A percentile compares a stretch with the other conserved stretches of the same genome.
phyloP scores from a whole-genome alignment of 2,888 invertebrate genomes.

The Lithodes maja region DNA sequence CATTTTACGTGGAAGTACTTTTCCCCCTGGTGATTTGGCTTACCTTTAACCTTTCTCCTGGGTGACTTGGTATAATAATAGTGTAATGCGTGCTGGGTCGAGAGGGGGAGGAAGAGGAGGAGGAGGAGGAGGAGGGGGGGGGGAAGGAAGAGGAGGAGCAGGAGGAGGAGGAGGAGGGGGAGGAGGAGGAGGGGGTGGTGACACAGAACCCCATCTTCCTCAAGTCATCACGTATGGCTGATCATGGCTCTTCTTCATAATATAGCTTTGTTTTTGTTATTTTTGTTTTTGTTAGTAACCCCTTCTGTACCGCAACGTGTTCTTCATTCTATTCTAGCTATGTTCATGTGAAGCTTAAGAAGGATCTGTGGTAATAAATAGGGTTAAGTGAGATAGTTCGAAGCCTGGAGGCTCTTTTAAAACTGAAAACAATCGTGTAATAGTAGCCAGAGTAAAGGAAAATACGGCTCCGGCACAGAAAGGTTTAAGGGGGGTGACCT shows the following conservation, averaged over 20 bases:
- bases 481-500: too few species aligned
- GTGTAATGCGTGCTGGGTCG: neutral
- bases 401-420: too few species aligned
- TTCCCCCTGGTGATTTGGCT: neutral
- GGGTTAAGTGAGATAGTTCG: too few species aligned
- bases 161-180: neutral
- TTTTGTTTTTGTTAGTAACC: too few species aligned
- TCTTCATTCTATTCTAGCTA: too few species aligned
- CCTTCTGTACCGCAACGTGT: too few species aligned
- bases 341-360: too few species aligned
- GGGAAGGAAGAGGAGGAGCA: neutral
- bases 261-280: too few species aligned
- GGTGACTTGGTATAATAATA: neutral
- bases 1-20: neutral
- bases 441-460: too few species aligned
- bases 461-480: too few species aligned
- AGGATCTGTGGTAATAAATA: too few species aligned
- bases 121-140: neutral
- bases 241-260: neutral
- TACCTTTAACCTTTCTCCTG: neutral
- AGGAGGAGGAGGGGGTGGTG: neutral
- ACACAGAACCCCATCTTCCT: neutral
- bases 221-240: neutral
- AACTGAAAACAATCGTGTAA: too few species aligned
- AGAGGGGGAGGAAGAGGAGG: neutral